These are phyloP conservation scores for Benitochromis conjunctus DNA, from an alignment of 2,113 vertebrate genomes.

Conservation along the genomic window DNA sequence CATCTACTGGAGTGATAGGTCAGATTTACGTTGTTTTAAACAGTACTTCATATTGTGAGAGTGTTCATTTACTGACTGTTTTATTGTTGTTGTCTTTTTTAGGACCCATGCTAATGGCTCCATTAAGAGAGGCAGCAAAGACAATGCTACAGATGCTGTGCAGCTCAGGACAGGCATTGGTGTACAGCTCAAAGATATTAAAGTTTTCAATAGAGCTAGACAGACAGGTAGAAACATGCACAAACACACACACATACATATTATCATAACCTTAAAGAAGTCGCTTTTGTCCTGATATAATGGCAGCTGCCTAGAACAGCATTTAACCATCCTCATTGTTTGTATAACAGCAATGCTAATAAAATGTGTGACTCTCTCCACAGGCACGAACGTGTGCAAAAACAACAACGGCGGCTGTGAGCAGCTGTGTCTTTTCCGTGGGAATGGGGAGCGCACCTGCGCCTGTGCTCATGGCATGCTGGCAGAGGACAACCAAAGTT, in stretches of 20 bases:
- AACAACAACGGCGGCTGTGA: constrained; percentile 88
- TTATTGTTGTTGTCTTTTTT: neutral
- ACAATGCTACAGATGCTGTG: constrained; percentile 91
- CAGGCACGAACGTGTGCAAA: constrained; percentile 92
- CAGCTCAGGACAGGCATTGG: constrained; percentile 91
- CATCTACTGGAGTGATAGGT: constrained; percentile 98
- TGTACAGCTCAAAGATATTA: constrained; percentile 97
- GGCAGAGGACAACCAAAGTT: constrained; percentile 82
- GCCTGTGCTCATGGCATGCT: constrained; percentile 96
- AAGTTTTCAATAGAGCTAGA: constrained; percentile 92
- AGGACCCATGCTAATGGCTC: constrained; percentile 97
- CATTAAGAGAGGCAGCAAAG: constrained; percentile 94
- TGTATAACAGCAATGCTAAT: neutral
- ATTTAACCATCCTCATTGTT: neutral
- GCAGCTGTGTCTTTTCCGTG: constrained; percentile 92
- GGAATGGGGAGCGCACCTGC: constrained; percentile 78
- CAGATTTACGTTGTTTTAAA: neutral
- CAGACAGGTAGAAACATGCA: constrained; percentile 79
- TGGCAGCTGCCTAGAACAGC: neutral
- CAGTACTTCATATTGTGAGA: neutral
- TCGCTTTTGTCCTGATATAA: neutral
- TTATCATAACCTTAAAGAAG: neutral
- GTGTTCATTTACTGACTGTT: neutral
- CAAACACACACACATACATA: neutral
- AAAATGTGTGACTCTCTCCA: neutral